Base-by-base conservation (phyloP, 2,113 vertebrate genomes). In the Toxotes chatareus region DNA sequence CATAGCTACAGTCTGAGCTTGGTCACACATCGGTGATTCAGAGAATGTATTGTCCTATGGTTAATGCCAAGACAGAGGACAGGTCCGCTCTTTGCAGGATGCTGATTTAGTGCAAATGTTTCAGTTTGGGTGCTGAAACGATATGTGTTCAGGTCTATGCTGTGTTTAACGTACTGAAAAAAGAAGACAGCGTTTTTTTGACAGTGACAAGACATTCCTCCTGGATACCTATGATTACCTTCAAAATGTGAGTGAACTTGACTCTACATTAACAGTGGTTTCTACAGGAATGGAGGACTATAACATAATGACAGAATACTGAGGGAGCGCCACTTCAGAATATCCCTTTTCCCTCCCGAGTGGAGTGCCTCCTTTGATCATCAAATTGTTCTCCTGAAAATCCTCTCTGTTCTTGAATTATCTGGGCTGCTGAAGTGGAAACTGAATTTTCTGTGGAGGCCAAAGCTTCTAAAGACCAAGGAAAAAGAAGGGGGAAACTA, bases 311-410 rank as follows among this genome's bases (percentile, higher is more conserved):
- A 86, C 64, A 61, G 73, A 83, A 90, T 73, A 88, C 40, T n/a
- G 76, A 84, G 68, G 60, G 62, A 80, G 83, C 27, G 32, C 38
- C 84, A 65, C 83, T 64, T 85, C 69, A 88, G 63, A 87, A 86
- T 83, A 85, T 90, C 79, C 80, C 74, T 85, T 79, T 73, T 44
- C 84, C 72, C 87, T 83, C 73, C 85, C 60, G 51, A 88, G 86
- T 82, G 60, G 70, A 88, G 84, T 32, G 70, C 83, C 82, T 89
- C 89, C 89, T 94, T 92, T 94, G 91, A 94, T 93, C 92, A 91
- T 91, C 88, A 93, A 93, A 93, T 91, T 92, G 94, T 92, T 91
- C 93, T 93, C 88, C 87, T 84, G 91, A 93, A 93, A 92, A 91
- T 88, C 89, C 89, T 81, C 88, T 86, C 82, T 88, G 87, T 90